Evolutionary conservation across 1,140 invertebrate genomes (phyloP).

Genomic region (Drosophila melanica): DNA sequence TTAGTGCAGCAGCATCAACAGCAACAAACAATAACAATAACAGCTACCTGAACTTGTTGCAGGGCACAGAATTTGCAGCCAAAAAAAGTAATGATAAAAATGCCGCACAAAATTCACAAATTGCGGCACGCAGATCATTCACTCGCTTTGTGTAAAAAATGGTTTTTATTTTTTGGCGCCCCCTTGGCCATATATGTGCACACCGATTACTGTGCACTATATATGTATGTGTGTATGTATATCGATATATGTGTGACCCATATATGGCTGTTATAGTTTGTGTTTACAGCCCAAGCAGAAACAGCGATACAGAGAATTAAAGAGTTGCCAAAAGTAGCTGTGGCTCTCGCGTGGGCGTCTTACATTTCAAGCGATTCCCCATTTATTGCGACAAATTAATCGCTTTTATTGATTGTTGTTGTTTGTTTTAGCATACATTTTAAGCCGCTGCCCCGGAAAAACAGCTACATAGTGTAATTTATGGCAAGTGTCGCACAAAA

Average conservation of each 20-base stretch:
- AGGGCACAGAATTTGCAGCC: slow-evolving; percentile 12
- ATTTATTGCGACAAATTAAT: slow-evolving; percentile 47
- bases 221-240: background rate
- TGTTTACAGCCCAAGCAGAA: slow-evolving; percentile 10
- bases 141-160: background rate
- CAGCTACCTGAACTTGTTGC: slow-evolving; percentile 29
- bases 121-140: background rate
- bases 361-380: slow-evolving; percentile 21
- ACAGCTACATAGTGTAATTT: slow-evolving; percentile 12
- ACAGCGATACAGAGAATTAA: background rate
- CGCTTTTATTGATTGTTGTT: slow-evolving; percentile 59
- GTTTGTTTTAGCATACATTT: slow-evolving; percentile 55
- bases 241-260: slow-evolving; percentile 18
- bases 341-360: slow-evolving; percentile 18
- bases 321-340: slow-evolving; percentile 3
- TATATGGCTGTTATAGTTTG: slow-evolving; percentile 29
- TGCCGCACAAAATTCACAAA: background rate
- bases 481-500: background rate
- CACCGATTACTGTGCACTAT: slow-evolving; percentile 3
- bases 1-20: slow-evolving; percentile 8
- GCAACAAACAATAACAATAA: background rate
- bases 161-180: background rate
- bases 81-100: background rate
- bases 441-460: slow-evolving; percentile 31
- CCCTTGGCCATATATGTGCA: slow-evolving; percentile 8